Evolutionary conservation across 2,888 invertebrate genomes (phyloP), one percentile per base, ranked within the genome.

Genomic region (Rugalucina vietnamica): DNA sequence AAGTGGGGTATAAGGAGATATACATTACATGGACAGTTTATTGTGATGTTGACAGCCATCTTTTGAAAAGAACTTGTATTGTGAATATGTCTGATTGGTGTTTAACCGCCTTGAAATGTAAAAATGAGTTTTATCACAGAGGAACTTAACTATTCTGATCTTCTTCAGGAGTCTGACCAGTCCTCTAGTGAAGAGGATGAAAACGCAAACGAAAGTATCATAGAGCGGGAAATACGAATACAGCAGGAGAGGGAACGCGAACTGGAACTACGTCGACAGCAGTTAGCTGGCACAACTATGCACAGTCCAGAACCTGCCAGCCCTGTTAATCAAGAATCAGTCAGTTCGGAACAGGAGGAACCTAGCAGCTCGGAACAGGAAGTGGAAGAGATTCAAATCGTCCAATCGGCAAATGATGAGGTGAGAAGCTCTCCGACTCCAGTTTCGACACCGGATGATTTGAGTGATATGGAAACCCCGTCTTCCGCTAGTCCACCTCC

Each of bases 211-310:
- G 94, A 93, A 79, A 93, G 93, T 81, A 92, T 93, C 49, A 92
- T 93, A 29, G 94, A 93, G 75, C 85, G 92, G 37, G 94, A 94
- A 86, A 94, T 94, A 69, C 90, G 93, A 8, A 86, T 92, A 21
- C 94, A 94, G 86, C 85, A 87, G 65, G 92, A 94, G 74, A 87
- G 93, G 8, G 94, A 94, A 77, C 88, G 84, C 32, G 93, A 93
- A 80, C 83, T 92, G 10, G 86, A 85, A 34, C 76, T 73, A 81
- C 86, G 85, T 50, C 76, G 88, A 65, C 80, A 87, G 12, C 32
- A 60, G 29, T 71, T 43, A 39, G 71, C 27, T 32, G 39, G 39
- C 34, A 32, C 34, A 14, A n/a, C 65, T 14, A 32, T 29, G 18
- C 65, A 32, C 18, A 65, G 65, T 10, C 4, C 27, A 34, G 65